Base-by-base conservation (phyloP, 2,888 invertebrate species). In the Cheilosia urbana region DNA sequence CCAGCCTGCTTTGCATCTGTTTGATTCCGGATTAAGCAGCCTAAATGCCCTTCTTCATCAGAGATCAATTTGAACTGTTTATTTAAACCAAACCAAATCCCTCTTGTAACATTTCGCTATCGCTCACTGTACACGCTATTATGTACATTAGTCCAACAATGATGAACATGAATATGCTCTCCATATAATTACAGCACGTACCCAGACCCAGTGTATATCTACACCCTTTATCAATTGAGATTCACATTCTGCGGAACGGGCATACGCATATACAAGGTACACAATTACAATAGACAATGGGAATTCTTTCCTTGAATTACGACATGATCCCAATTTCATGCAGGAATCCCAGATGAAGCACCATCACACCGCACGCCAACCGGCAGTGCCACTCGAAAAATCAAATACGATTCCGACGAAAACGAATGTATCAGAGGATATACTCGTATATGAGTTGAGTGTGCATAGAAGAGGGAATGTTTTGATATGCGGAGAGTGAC, bases 291-390 rank as follows among this genome's bases (percentile, higher is more conserved):
- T 49, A 72, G 68, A 66, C 80, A 80, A 72, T 80, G 62, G 76
- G 76, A 80, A 76, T 72, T 76, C 76, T 66, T 80, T 66, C 69
- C 84, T 62, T 84, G 65, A 84, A 75, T 75, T 60, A 79, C 79
- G 69, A 79, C 75, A 69, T 73, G 73, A 79, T 69, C 51, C 65
- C 66, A 58, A 76, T 71, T 85, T 76, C 66, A 73, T 79, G 79
- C 65, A 65, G 69, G 75, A 84, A 75, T 79, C 30, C 62, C 24
- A 37, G 5, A 30, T n/a, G 37, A 34, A 62, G 62, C 15, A 19
- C 30, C 40, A 53, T 47, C 17, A 7, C 17, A 19, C 17, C 19
- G 45, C 17, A 27, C 37, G 30, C n/a, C 45, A 45, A 62, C 2
- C 63, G 47, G n/a, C 55, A 66, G 30, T 30, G 13, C 57, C 63